phyloP scores from a whole-genome alignment of 2,797 vertebrate species.

The Acipenser transmontanus region DNA sequence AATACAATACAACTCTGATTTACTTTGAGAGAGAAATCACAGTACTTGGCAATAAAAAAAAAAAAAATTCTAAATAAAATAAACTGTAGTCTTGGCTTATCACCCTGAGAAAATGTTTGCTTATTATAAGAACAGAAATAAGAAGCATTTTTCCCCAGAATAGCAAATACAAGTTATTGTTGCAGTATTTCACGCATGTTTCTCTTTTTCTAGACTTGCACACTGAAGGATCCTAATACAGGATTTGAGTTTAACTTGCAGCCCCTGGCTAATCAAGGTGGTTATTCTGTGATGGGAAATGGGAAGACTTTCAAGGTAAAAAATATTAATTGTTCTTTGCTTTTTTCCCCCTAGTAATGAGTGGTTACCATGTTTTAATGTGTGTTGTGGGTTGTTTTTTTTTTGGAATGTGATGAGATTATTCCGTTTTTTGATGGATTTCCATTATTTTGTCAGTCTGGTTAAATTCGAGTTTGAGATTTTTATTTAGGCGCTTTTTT shows the following conservation, averaged over 20 bases:
- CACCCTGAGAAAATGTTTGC: no score
- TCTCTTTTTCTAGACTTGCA: conserved; percentile 59
- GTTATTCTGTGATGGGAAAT: conserved; percentile 56
- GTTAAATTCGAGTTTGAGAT: no score
- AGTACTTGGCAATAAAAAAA: no score
- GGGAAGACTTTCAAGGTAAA: conserved; percentile 75
- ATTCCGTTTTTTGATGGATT: no score
- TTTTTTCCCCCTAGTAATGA: neutral
- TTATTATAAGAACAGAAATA: no score
- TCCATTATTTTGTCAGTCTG: no score
- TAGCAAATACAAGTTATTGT: neutral
- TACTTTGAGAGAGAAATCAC: no score
- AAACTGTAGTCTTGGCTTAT: no score
- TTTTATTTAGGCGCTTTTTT: no score
- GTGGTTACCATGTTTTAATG: neutral
- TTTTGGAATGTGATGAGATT: no score
- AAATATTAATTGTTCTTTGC: neutral
- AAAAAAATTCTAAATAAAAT: no score
- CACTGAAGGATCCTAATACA: conserved; percentile 75
- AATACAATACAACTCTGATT: neutral
- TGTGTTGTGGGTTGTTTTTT: neutral
- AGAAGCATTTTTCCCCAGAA: neutral
- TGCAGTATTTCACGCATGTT: neutral
- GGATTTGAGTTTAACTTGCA: conserved; percentile 81
- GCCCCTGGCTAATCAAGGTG: conserved; percentile 53